Percentiles rank a stretch among this genome's conserved stretches.
These are phyloP conservation scores for Conchocele bisecta DNA, from an alignment of 2,888 invertebrate genomes.

Conservation along the genomic window DNA sequence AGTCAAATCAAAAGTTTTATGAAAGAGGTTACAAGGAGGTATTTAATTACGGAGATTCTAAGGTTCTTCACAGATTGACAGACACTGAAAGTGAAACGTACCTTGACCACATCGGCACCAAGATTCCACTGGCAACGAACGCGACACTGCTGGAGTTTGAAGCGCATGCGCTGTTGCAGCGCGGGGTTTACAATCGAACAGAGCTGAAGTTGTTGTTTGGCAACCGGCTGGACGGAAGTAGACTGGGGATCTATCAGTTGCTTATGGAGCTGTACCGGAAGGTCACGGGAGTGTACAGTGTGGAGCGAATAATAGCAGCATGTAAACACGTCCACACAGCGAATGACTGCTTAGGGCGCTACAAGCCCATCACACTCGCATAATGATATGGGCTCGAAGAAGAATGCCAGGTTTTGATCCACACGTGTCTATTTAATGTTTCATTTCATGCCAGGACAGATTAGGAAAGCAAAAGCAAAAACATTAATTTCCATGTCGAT, in stretches of 20 bases:
- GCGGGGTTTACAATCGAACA: constrained; percentile 60
- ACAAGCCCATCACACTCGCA: constrained; percentile 11
- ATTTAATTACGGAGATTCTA: constrained; percentile 63
- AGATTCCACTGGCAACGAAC: constrained; percentile 62
- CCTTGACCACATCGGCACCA: constrained; percentile 37
- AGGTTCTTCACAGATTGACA: constrained; percentile 62
- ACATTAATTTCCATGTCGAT: too few relatives aligned
- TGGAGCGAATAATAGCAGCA: constrained; percentile 23
- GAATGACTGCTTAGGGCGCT: constrained; percentile 8
- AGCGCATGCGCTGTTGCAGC: constrained; percentile 67
- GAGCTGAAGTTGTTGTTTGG: constrained; percentile 56
- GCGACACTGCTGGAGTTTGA: constrained; percentile 73
- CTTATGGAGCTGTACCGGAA: constrained; percentile 43
- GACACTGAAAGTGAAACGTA: constrained; percentile 32
- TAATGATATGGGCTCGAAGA: too few relatives aligned
- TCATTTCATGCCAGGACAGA: too few relatives aligned
- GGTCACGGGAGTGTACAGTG: not conserved
- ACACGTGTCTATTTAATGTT: too few relatives aligned
- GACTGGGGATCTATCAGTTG: constrained; percentile 61
- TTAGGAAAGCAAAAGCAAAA: too few relatives aligned
- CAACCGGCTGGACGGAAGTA: constrained; percentile 42
- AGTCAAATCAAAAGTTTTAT: constrained; percentile 51
- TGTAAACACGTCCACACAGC: constrained; percentile 28
- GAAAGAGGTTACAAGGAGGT: constrained; percentile 64
- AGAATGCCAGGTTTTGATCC: too few relatives aligned